Evolutionary conservation across 2,888 invertebrate species (phyloP), one percentile per base, ranked within the genome.

Genomic region (Nomada ruficornis): DNA sequence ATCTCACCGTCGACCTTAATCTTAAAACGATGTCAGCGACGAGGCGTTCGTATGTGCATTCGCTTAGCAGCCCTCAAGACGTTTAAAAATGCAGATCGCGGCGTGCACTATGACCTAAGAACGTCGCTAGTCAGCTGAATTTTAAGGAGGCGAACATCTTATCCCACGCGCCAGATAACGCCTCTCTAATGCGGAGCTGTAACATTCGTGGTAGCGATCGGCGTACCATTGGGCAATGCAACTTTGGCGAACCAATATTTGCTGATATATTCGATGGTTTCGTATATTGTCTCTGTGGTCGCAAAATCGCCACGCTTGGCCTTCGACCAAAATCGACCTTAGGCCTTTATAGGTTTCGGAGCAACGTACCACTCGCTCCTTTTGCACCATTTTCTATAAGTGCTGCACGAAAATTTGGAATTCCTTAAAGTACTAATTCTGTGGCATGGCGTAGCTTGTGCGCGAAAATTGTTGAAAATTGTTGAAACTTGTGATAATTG

Each of bases 21-120:
- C 83, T 77, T 64, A 80, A 47, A 82, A 84, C 76, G 83, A 68
- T 64, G 69, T 69, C 77, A 75, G 44, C 60, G 70, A 78, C 74
- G 77, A 67, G 69, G 82, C 73, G 60, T 68, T 72, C 75, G 76
- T 44, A 62, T 54, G 29, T 75, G 85, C 77, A 84, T 67, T 65
- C 69, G 82, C 80, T 79, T 74, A 47, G 75, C 70, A 47, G 55
- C 67, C 42, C 67, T 85, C 74, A 77, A 86, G 88, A 80, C 72
- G 78, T 88, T 88, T 75, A 88, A 88, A 88, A 88, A 88, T 88
- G 88, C 88, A 88, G 77, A 88, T 88, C 63, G 82, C 50, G 69
- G 73, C 76, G 77, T 75, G 36, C 15, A 67, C 73, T 62, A 64
- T 78, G 82, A 78, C 76, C 77, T 71, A 69, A 87, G 84, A 86